Base-by-base conservation (phyloP, 2,888 invertebrate species). In the Noctua pronuba region DNA sequence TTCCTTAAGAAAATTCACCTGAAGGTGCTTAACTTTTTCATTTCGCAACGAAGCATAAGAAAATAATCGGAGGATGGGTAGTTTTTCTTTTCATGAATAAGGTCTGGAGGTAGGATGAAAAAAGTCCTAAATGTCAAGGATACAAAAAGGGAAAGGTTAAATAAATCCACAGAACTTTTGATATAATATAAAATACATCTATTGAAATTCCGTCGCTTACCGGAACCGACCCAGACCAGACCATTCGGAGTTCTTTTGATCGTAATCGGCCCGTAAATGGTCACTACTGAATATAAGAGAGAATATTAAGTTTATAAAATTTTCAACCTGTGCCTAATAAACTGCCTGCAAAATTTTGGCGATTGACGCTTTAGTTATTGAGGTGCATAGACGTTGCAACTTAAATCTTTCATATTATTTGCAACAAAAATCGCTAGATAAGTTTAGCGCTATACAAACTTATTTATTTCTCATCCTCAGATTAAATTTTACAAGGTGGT, bases 91-190 rank as follows among this genome's bases (percentile, higher is more conserved):
- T 41, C 35, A 73, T 80, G 35, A 65, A 65, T 28, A 65, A 41
- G 72, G 46, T 73, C n/a, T 66, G 41, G 41, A 79, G 41, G 55
- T 58, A 13, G 46, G 55, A 58, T 44, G 41, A 44, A 66, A 78
- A 79, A 74, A 58, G 52, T 60, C 44, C 38, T 78, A 55, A 66
- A 80, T 78, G 65, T 60, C 71, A 83, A 84, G 77, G 80, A 75
- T 79, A 81, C 58, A 75, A 72, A 75, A 73, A 38, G 62, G 74
- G 68, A 64, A 84, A 75, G 71, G 71, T 71, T 70, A 73, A 68
- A 78, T 78, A 62, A 75, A 65, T 52, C 82, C 46, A 64, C 74
- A 38, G 49, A 75, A 72, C 46, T 69, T 73, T 65, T 64, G 66
- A 52, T 64, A 38, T 65, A 35, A 64, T 41, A 58, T 64, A 78